phyloP scores from a whole-genome alignment of 2,113 vertebrate genomes.

The Eublepharis macularius region DNA sequence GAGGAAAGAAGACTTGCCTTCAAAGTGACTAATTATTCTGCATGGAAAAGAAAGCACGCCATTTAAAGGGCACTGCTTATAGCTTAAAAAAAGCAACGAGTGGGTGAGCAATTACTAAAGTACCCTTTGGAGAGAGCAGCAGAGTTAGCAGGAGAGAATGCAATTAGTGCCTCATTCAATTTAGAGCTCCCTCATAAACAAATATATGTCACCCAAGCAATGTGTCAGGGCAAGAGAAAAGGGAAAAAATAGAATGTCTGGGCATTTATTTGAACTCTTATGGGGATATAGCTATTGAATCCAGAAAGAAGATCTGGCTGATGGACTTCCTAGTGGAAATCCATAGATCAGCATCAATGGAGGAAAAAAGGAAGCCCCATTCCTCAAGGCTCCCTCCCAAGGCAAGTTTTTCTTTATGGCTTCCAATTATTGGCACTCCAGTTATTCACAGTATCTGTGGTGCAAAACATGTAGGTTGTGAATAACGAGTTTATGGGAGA shows the following conservation, averaged over 20 bases:
- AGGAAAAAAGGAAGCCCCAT: not conserved
- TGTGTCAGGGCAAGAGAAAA: not conserved
- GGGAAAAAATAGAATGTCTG: not conserved
- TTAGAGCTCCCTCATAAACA: conserved; percentile 9
- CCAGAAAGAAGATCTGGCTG: not conserved
- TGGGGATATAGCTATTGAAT: not conserved
- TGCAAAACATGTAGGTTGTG: not conserved
- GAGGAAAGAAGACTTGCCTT: not conserved
- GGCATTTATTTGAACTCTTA: not conserved
- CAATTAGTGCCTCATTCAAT: conserved; percentile 27
- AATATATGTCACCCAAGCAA: conserved; percentile 2
- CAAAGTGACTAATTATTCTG: conserved; percentile 13
- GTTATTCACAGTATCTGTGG: not conserved
- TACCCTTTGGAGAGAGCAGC: not conserved
- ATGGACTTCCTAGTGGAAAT: not conserved
- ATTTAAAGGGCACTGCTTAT: conserved; percentile 13
- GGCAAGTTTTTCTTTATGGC: not conserved
- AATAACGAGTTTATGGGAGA: not conserved
- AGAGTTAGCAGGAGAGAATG: conserved; percentile 15
- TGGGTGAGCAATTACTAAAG: conserved; percentile 32
- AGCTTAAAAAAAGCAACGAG: conserved; percentile 27
- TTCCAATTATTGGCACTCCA: not conserved
- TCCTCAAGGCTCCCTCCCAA: not conserved
- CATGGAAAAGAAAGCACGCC: not conserved
- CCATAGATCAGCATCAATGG: not conserved